Evolutionary conservation across 2,113 vertebrate genomes (phyloP).

Genomic region (Coturnix japonica): DNA sequence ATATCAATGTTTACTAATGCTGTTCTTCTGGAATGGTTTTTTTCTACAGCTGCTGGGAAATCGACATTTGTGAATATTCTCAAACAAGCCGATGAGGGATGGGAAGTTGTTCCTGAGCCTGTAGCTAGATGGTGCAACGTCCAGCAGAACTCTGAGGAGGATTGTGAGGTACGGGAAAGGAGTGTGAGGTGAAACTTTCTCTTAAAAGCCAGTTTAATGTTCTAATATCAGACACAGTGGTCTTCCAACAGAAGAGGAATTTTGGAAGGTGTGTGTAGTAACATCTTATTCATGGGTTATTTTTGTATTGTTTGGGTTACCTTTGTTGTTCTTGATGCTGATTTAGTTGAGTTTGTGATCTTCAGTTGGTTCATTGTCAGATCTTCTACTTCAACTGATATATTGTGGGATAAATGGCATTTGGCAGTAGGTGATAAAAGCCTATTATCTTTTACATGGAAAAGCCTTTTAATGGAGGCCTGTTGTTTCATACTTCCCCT

Average conservation of each 20-base stretch:
- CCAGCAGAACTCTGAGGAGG: constrained; percentile 82
- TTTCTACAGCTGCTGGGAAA: constrained; percentile 87
- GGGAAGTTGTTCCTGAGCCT: constrained; percentile 94
- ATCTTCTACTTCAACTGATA: background rate
- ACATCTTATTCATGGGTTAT: rapidly evolving
- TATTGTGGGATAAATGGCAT: background rate
- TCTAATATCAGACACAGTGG: background rate
- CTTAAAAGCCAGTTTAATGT: background rate
- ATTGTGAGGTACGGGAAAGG: constrained; percentile 84
- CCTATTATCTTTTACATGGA: background rate
- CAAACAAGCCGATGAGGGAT: constrained; percentile 83
- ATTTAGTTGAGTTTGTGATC: background rate
- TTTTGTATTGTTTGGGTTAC: background rate
- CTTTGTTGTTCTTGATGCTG: background rate
- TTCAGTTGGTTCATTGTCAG: background rate
- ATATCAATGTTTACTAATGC: background rate
- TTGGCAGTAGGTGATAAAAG: rapidly evolving
- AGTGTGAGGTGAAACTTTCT: background rate
- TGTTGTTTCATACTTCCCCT: background rate
- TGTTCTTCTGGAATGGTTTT: background rate
- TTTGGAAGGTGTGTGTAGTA: background rate
- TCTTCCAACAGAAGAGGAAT: rapidly evolving
- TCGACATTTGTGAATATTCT: constrained; percentile 91
- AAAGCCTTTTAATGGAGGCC: rapidly evolving
- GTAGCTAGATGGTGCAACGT: constrained; percentile 96